Percentiles rank a stretch among this genome's conserved stretches.
These are phyloP conservation scores for Eutrigla gurnardus DNA, from an alignment of 2,797 vertebrate species.

Conservation along the genomic window DNA sequence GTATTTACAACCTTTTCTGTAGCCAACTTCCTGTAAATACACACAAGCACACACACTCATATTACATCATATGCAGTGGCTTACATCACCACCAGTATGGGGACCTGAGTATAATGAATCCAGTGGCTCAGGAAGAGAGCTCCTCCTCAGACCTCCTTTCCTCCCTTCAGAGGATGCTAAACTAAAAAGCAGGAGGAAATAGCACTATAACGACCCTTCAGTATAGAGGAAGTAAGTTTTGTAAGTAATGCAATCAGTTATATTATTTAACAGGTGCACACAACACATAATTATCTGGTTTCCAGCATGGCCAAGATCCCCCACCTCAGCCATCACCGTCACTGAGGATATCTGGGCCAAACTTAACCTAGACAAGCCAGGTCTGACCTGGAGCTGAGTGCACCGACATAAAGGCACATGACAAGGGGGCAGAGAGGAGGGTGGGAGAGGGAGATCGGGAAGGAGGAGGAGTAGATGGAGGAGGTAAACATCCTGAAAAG, in stretches of 20 bases:
- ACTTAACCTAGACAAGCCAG: constrained; percentile 33
- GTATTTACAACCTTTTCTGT: constrained; percentile 3
- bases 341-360: constrained; percentile 8
- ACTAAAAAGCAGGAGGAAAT: constrained; percentile 35
- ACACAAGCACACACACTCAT: constrained; percentile 3
- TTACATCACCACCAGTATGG: constrained; percentile 34
- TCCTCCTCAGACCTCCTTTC: constrained; percentile 39
- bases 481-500: constrained; percentile 79
- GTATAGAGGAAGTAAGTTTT: constrained; percentile 9
- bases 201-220: constrained; percentile 20
- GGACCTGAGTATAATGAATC: constrained; percentile 32
- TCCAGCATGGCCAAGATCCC: not conserved
- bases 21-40: constrained; percentile 1
- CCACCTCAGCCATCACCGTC: constrained; percentile 14
- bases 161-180: constrained; percentile 44
- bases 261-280: not conserved
- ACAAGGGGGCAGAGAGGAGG: constrained; percentile 37
- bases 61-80: constrained; percentile 38
- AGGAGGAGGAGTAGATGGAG: constrained; percentile 42
- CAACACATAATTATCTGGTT: constrained; percentile 7
- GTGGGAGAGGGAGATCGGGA: constrained; percentile 35
- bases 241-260: not conserved
- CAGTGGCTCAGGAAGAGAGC: constrained; percentile 44
- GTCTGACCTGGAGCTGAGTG: constrained; percentile 38
- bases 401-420: constrained; percentile 37